A percentile compares a stretch with the other conserved stretches of the same genome.
phyloP scores from a whole-genome alignment of 1,140 invertebrate species.

The Drosophila watanabei region DNA sequence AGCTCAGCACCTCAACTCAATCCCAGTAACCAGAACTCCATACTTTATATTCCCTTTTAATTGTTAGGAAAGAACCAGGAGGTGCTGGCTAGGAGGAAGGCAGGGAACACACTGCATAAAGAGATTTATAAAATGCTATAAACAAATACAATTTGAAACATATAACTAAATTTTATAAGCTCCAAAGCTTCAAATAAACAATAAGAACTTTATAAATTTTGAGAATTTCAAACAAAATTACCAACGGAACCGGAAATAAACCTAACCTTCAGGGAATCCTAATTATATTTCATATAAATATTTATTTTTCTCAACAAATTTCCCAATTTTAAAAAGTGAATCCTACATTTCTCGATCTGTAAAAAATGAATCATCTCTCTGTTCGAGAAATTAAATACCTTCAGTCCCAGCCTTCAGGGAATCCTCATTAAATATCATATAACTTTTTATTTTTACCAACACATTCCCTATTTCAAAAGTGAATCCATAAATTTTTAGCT shows the following conservation, averaged over 20 bases:
- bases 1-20: conserved; percentile 5
- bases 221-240: neutral
- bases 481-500: conserved; percentile 1
- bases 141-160: neutral
- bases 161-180: neutral
- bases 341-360: conserved; percentile 15
- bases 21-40: neutral
- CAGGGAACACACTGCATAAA: conserved; percentile 6
- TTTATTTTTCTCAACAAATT: neutral
- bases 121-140: neutral
- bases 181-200: neutral
- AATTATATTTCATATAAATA: neutral
- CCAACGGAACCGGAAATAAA: neutral
- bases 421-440: neutral
- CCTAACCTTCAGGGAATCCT: neutral
- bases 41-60: neutral
- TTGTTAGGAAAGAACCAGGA: conserved; percentile 4
- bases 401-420: neutral
- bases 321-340: neutral
- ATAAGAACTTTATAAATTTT: too few relatives aligned
- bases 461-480: neutral
- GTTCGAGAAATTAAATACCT: too few relatives aligned
- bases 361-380: conserved; percentile 59
- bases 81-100: neutral
- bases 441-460: neutral